Conservation (phyloP, 2,113 vertebrate genomes). For the Procavia capensis region DNA sequence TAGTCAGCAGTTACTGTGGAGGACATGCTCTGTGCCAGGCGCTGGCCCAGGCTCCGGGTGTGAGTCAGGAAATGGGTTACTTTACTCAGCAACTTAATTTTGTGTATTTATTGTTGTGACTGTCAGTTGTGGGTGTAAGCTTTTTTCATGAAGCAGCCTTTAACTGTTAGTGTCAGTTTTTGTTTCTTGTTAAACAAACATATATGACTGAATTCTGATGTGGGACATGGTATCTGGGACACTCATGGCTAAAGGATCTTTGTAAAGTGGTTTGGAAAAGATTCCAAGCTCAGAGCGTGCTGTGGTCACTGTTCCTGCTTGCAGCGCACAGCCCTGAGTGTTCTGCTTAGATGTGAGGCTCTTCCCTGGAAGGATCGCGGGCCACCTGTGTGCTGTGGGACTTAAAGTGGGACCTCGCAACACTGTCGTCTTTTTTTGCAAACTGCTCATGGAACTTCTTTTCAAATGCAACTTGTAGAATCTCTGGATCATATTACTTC, state of each 20-base stretch:
- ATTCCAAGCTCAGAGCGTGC: background rate
- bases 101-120: background rate
- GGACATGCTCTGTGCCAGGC: background rate
- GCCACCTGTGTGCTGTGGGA: background rate
- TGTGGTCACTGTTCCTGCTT: background rate
- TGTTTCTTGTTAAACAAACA: constrained; percentile 2
- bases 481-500: background rate
- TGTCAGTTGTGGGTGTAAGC: background rate
- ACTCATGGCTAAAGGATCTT: background rate
- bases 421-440: background rate
- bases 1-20: background rate
- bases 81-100: background rate
- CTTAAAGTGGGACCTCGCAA: background rate
- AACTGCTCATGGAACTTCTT: background rate
- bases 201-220: background rate
- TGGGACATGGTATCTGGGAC: background rate
- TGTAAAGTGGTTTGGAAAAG: background rate
- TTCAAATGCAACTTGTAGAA: background rate
- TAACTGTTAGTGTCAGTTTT: background rate
- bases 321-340: background rate
- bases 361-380: background rate
- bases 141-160: background rate
- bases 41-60: background rate
- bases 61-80: background rate
- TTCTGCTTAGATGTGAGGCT: background rate